Evolutionary conservation across 2,113 vertebrate genomes (phyloP), one percentile per base, ranked within the genome.

Genomic region (Mionectes macconnelli): DNA sequence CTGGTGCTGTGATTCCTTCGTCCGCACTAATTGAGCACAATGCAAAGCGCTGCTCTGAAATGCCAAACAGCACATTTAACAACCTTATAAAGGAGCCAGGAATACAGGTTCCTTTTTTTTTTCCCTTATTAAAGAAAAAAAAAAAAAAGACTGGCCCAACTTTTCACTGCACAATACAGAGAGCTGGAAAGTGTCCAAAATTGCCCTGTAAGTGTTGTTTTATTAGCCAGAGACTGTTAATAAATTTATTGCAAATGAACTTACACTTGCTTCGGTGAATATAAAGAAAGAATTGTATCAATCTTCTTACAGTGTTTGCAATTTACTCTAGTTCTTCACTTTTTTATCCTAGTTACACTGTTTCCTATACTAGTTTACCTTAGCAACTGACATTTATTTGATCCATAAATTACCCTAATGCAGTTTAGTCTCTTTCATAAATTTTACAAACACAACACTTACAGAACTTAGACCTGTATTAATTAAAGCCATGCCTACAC

Each of bases 311-410:
- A 94, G 60, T 82, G 88, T 74, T 87, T 75, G 62, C 67, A 95
- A 95, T 74, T 96, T 84, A 96, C 77, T 84, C 62, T 18, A 78
- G 82, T 88, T 96, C 83, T 96, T 95, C 88, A 57, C 86, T 89
- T 90, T 81, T 85, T 93, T 14, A 45, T 57, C 93, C 67, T 93
- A 91, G 92, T 94, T 90, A 95, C 88, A 55, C 63, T 74, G 92
- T 96, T 97, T 97, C 91, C 88, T 96, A 44, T 55, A 84, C 25
- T 39, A 94, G 64, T 89, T 92, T 96, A 93, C 84, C 93, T n/a
- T 77, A 96, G 90, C 72, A 90, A 83, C 90, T 92, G 91, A 95
- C 79, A 95, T 98, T 97, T 97, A 97, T 97, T 98, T 97, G 90
- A 57, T 84, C 75, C 53, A 96, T 97, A 97, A 98, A 98, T 97